These are phyloP conservation scores for Oostethus manadensis DNA, from an alignment of 2,113 vertebrate genomes.

Conservation along the genomic window DNA sequence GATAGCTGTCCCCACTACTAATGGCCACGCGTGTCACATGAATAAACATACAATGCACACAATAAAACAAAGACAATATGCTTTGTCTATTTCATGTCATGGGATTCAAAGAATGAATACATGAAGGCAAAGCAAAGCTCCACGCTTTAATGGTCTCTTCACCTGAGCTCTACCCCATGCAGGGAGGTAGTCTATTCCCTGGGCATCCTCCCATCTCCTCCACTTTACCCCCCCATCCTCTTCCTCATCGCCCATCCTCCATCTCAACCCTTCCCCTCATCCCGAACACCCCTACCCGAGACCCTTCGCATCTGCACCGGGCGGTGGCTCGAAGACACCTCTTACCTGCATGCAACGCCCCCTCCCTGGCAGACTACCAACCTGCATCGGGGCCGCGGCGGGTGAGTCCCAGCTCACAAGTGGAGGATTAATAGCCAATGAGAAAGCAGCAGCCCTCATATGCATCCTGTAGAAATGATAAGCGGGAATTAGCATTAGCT, in stretches of 20 bases:
- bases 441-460: slow-evolving; percentile 37
- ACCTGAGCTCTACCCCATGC: slow-evolving; percentile 77
- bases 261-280: slow-evolving; percentile 8
- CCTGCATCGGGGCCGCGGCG: slow-evolving; percentile 73
- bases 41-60: slow-evolving; percentile 51
- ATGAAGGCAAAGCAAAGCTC: slow-evolving; percentile 2
- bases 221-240: slow-evolving; percentile 1
- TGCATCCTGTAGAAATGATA: neutral
- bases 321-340: slow-evolving; percentile 68
- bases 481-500: neutral
- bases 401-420: slow-evolving; percentile 73
- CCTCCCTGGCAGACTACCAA: slow-evolving; percentile 78
- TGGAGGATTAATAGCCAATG: slow-evolving; percentile 61
- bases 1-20: slow-evolving; percentile 9
- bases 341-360: slow-evolving; percentile 72
- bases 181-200: slow-evolving; percentile 77
- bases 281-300: slow-evolving; percentile 30
- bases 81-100: neutral
- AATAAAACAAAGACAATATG: slow-evolving; percentile 10
- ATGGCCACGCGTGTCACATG: slow-evolving; percentile 35
- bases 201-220: slow-evolving; percentile 36
- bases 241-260: slow-evolving; percentile 1
- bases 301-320: slow-evolving; percentile 65
- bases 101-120: neutral
- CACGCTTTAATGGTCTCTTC: slow-evolving; percentile 68